These are phyloP conservation scores for Drosophila anceps DNA, from an alignment of 2,888 invertebrate genomes.

Conservation along the genomic window DNA sequence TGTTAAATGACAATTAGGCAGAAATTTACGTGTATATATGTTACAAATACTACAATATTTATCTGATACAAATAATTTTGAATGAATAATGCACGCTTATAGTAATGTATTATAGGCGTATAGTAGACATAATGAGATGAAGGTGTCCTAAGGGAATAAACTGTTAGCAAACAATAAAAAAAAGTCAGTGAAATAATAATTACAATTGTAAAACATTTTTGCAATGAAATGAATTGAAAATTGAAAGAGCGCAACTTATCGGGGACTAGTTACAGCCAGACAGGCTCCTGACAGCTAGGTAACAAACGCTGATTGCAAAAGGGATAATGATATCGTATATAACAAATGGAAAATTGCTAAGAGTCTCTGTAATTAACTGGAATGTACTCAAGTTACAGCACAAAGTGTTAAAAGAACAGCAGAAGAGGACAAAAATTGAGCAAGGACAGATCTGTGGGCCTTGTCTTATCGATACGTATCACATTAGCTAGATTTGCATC, in stretches of 20 bases:
- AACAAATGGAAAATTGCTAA: not conserved
- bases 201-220: constrained; percentile 59
- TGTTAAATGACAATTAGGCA: not conserved
- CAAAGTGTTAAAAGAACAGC: constrained; percentile 76
- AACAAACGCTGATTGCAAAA: constrained; percentile 4
- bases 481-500: constrained; percentile 81
- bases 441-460: constrained; percentile 14
- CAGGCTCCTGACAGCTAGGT: constrained; percentile 28
- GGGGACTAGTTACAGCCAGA: not conserved
- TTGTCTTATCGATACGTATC: constrained; percentile 63
- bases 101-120: not conserved
- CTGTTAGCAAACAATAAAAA: not conserved
- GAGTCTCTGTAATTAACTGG: constrained; percentile 59
- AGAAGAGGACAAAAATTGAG: constrained; percentile 4
- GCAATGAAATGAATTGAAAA: constrained; percentile 74
- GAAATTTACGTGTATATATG: not conserved
- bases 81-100: not conserved
- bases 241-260: constrained; percentile 44
- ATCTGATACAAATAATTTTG: not conserved
- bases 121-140: not conserved
- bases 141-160: not conserved
- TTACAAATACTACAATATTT: not conserved
- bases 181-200: constrained; percentile 18
- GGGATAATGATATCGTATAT: not conserved
- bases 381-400: constrained; percentile 61